These are phyloP conservation scores for Pseudolaguvia tuberculata DNA, from an alignment of 2,113 vertebrate genomes.

Conservation along the genomic window DNA sequence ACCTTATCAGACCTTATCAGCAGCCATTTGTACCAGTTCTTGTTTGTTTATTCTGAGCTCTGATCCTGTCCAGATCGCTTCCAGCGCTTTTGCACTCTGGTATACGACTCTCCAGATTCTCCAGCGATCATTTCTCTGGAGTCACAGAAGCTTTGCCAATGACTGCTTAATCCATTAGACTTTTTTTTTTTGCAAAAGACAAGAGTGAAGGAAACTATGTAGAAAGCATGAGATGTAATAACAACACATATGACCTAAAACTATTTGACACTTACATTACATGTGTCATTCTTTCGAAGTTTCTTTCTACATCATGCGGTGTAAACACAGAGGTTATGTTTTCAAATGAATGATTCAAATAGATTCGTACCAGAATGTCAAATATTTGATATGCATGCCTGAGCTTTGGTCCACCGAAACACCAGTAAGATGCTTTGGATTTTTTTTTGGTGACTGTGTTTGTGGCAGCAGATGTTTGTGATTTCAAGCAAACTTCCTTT, in stretches of 20 bases:
- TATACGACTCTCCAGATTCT: constrained; percentile 35
- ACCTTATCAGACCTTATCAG: constrained; percentile 30
- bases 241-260: constrained; percentile 23
- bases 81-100: constrained; percentile 16
- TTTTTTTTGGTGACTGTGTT: constrained; percentile 29
- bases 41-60: constrained; percentile 36
- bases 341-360: constrained; percentile 1
- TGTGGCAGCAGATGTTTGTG: constrained; percentile 19
- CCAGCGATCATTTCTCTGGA: constrained; percentile 33
- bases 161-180: constrained; percentile 41
- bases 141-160: constrained; percentile 32
- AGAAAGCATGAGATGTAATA: constrained; percentile 17
- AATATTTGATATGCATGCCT: constrained; percentile 25
- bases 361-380: constrained; percentile 1
- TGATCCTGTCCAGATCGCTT: constrained; percentile 33
- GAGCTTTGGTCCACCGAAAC: constrained; percentile 34
- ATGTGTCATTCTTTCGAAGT: too few species aligned
- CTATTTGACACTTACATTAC: constrained; percentile 13
- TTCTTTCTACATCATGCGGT: background rate
- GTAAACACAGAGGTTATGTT: constrained; percentile 1
- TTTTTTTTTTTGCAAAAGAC: constrained; percentile 14
- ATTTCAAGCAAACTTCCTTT: constrained; percentile 27
- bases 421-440: constrained; percentile 37
- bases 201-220: constrained; percentile 32
- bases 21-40: constrained; percentile 30